Base-by-base conservation (phyloP, 2,888 invertebrate species). In the Thyatira batis region DNA sequence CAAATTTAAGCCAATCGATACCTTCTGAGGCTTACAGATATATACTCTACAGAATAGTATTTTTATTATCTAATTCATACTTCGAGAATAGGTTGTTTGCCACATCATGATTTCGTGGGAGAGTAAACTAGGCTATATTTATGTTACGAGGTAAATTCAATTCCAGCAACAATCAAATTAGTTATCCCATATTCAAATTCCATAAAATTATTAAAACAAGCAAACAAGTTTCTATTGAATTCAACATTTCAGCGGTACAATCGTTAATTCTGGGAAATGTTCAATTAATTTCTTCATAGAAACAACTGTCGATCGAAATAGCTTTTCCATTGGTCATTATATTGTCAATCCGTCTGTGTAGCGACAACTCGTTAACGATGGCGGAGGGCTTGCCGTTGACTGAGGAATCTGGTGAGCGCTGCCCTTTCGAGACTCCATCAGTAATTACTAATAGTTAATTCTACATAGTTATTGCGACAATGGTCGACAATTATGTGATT, bases 321-420 rank as follows among this genome's bases (percentile, higher is more conserved):
- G 51, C 54, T 57, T 61, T 67, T 66, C 51, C 56, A 53, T 52
- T 49, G 55, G 20, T 61, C 54, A 70, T 70, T 70, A 70, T 63
- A 51, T 61, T 68, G 69, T 70, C 69, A 68, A 60, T 70, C 54
- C 60, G 53, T 61, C 58, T 43, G 46, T 13, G 53, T 17, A 39
- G 60, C 53, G 70, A 70, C 64, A 68, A 63, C 63, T 60, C 48
- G 58, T 63, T 70, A 70, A 70, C 67, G 70, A 70, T 67, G 51
- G 66, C 60, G 51, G 48, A 54, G 54, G 49, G 44, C 61, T 63
- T 68, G 59, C 17, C 10, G 50, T 44, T 21, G 27, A 20, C 11
- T 11, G 5, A 39, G 46, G 48, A 43, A 52, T 48, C 33, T 39
- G 39, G 39, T 17, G 39, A 17, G 13, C 13, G 17, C 39, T 17